Conservation (phyloP, 2,888 invertebrate species). For the Eumerus sabulonum region DNA sequence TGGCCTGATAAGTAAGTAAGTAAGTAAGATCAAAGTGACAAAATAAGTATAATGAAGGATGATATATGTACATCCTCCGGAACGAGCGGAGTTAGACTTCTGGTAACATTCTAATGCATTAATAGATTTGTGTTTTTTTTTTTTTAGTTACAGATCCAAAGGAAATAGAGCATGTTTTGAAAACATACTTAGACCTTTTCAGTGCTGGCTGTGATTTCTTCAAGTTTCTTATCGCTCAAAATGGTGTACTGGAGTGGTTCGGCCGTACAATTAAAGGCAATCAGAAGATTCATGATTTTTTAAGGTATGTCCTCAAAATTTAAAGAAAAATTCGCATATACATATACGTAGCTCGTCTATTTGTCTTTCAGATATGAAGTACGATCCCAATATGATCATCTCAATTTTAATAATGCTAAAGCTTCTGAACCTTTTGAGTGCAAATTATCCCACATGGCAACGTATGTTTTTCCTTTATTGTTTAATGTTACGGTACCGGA, state of each 20-base stretch:
- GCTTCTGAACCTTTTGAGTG: conserved; percentile 72
- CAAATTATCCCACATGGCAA: conserved; percentile 72
- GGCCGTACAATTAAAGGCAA: conserved; percentile 73
- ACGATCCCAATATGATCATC: conserved; percentile 72
- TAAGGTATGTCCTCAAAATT: conserved; percentile 69
- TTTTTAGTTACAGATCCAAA: conserved; percentile 53
- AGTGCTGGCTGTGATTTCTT: conserved; percentile 69
- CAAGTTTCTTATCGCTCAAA: conserved; percentile 72
- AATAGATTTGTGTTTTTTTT: conserved; percentile 1
- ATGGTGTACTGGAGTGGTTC: conserved; percentile 74
- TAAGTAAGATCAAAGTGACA: no score
- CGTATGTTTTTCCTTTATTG: conserved; percentile 69
- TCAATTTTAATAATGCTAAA: conserved; percentile 69
- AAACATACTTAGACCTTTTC: conserved; percentile 71
- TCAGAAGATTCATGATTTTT: conserved; percentile 71
- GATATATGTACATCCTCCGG: no score
- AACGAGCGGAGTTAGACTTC: no score
- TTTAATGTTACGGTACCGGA: neutral
- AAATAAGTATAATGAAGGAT: no score
- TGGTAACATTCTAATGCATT: no score
- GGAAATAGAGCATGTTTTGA: conserved; percentile 60
- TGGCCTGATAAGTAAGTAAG: no score
- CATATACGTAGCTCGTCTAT: neutral
- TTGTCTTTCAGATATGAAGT: conserved; percentile 71
- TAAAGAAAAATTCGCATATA: neutral